Evolutionary conservation across 2,797 vertebrate species (phyloP).

Genomic region (Danio choprae): DNA sequence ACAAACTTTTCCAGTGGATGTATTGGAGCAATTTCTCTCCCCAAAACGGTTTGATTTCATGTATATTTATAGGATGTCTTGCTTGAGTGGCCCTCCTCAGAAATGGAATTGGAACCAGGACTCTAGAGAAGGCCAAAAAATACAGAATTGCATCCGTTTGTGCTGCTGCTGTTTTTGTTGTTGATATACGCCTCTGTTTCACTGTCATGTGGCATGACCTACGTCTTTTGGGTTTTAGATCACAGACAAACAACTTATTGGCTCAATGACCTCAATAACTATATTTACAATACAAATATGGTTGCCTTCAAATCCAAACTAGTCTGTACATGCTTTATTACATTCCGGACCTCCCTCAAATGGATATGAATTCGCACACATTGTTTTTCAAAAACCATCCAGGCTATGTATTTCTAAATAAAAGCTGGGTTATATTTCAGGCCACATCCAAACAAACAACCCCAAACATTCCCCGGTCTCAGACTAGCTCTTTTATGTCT

Average conservation of each 20-base stretch:
- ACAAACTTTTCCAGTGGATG: slow-evolving; percentile 3
- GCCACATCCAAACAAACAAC: slow-evolving; percentile 11
- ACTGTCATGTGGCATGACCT: background rate
- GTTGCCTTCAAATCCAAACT: background rate
- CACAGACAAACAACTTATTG: background rate
- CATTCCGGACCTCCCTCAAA: background rate
- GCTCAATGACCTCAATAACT: background rate
- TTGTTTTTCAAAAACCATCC: background rate
- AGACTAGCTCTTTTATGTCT: slow-evolving; percentile 23
- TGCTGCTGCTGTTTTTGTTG: background rate
- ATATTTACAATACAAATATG: background rate
- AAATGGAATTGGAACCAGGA: slow-evolving; percentile 46
- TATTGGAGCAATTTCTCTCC: slow-evolving; percentile 18
- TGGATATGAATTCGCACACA: background rate
- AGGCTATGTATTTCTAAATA: background rate
- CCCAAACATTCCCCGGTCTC: background rate
- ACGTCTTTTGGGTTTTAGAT: background rate
- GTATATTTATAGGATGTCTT: slow-evolving; percentile 50
- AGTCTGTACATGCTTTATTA: background rate
- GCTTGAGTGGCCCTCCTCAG: slow-evolving; percentile 61
- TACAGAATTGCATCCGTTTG: slow-evolving; percentile 9
- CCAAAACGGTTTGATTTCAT: slow-evolving; percentile 51
- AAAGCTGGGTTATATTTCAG: background rate
- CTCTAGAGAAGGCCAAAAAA: slow-evolving; percentile 32
- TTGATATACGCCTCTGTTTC: slow-evolving; percentile 26